Evolutionary conservation across 2,113 vertebrate genomes (phyloP).

Genomic region (Nicator chloris): DNA sequence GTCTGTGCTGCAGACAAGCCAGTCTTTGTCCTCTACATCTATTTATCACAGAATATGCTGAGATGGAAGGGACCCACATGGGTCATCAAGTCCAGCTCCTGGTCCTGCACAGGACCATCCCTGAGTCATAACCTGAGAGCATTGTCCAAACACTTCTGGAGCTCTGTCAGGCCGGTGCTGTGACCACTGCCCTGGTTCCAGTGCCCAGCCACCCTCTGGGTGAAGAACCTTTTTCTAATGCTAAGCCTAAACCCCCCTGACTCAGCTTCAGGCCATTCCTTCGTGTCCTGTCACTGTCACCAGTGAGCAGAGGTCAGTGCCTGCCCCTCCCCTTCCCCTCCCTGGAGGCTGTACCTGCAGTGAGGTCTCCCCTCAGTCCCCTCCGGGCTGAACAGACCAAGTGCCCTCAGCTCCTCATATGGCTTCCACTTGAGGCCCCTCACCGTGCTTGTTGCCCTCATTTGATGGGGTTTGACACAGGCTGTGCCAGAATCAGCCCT

Average conservation of each 20-base stretch:
- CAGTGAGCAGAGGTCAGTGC: neutral
- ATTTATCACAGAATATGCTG: neutral
- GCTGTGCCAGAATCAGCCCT: neutral
- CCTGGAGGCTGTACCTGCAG: neutral
- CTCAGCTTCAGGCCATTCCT: neutral
- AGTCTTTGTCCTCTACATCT: neutral
- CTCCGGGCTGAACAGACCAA: neutral
- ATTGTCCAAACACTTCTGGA: neutral
- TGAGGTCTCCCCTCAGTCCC: neutral
- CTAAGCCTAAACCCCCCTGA: neutral
- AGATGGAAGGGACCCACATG: neutral
- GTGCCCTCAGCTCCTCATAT: rapidly evolving
- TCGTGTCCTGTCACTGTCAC: rapidly evolving
- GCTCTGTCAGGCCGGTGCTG: neutral
- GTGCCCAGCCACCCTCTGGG: neutral
- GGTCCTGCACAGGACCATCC: neutral
- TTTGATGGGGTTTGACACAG: neutral
- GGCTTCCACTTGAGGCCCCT: neutral
- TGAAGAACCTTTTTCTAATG: neutral
- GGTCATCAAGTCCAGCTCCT: no score
- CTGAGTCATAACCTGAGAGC: neutral
- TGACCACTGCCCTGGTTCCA: neutral
- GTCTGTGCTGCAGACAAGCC: neutral
- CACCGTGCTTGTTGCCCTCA: neutral
- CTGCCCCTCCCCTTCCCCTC: neutral